Evolutionary conservation across 2,888 invertebrate species (phyloP).

Genomic region (Sthenelais limicola): DNA sequence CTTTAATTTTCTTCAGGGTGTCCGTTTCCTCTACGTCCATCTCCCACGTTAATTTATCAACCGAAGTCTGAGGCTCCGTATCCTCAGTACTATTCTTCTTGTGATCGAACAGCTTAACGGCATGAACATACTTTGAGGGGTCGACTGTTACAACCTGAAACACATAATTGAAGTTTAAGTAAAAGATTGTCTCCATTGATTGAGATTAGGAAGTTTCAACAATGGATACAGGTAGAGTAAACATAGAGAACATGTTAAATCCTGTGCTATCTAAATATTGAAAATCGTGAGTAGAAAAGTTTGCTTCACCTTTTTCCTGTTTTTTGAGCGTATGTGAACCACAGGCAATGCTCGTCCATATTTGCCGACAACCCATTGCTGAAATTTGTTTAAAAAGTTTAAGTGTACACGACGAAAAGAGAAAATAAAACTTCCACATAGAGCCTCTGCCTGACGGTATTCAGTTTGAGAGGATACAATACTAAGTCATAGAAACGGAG

Average conservation of each 20-base stretch:
- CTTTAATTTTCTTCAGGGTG: slow-evolving; percentile 27
- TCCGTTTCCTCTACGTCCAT: slow-evolving; percentile 26
- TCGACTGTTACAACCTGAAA: slow-evolving; percentile 57
- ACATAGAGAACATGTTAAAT: no score
- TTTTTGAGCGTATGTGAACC: slow-evolving; percentile 58
- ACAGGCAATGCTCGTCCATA: slow-evolving; percentile 63
- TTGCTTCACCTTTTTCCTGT: slow-evolving; percentile 55
- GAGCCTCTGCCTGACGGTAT: no score
- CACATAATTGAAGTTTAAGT: slow-evolving; percentile 46
- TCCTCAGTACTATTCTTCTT: slow-evolving; percentile 14
- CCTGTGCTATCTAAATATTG: background rate
- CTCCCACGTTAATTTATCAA: slow-evolving; percentile 28
- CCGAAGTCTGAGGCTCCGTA: background rate
- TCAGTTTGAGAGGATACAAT: no score
- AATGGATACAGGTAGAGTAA: no score
- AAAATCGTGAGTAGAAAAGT: background rate
- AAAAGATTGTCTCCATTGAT: slow-evolving; percentile 22
- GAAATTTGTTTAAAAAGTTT: no score
- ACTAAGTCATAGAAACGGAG: no score
- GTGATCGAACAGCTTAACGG: slow-evolving; percentile 55
- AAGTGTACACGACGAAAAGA: no score
- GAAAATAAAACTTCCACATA: no score
- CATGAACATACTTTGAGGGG: slow-evolving; percentile 65
- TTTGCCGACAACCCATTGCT: slow-evolving; percentile 68
- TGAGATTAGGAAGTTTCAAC: no score